Evolutionary conservation across 1,140 invertebrate species (phyloP), one percentile per base, ranked within the genome.

Genomic region (Paralvinella palmiformis): DNA sequence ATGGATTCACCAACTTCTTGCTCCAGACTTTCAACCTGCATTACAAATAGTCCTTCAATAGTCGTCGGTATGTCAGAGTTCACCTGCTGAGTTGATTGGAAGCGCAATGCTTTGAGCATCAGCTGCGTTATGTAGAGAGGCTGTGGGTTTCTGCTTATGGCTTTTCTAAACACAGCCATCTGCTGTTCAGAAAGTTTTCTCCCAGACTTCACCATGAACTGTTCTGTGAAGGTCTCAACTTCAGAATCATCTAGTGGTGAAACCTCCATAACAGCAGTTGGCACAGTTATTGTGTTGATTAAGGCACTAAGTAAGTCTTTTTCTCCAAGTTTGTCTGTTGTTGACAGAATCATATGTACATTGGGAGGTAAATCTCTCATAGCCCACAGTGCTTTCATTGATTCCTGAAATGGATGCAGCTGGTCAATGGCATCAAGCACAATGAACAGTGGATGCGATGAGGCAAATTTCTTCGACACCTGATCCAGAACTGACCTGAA

Each of bases 301-400:
- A 78, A 53, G 24, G 71, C 75, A 0, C 65, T 37, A 10, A 77
- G 65, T 61, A 77, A 73, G 31, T 69, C 69, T 58, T 73, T 71
- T 58, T 76, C 69, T 36, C 62, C 50, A n/a, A 33, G 17, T 37
- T 72, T 59, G 27, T 75, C 72, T 44, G 79, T 45, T 0, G 76
- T 78, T 3, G 79, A 79, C 13, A 96, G 86, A 44, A 97, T 88
- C 66, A 96, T 87, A 45, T 74, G 73, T n/a, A 79, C 61, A 65
- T 77, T 76, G 41, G 59, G 15, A 6, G 77, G 75, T 6, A 79
- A 65, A 7, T 62, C 44, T 0, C 37, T 68, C 10, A 74, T 71
- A 24, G 78, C 29, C 79, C 79, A 80, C 45, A 69, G 63, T 59
- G 72, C 65, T 6, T 63, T 65, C 50, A 75, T 68, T 7, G 73